These are phyloP conservation scores for Nephila pilipes DNA, from an alignment of 1,140 invertebrate genomes.

Conservation along the genomic window DNA sequence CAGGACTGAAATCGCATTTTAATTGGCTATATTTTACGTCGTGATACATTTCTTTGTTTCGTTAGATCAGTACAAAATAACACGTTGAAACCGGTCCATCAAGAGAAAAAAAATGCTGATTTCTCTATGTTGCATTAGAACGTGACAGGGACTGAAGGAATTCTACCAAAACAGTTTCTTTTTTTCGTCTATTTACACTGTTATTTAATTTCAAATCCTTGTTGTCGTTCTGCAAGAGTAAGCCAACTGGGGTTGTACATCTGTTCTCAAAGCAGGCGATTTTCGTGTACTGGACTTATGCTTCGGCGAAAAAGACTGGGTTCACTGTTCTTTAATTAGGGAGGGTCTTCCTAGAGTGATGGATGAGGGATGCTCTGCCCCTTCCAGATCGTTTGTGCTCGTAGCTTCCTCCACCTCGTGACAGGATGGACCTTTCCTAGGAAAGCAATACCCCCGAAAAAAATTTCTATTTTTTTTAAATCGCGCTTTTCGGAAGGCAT, in stretches of 20 bases:
- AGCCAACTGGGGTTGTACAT: not conserved
- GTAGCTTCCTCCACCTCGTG: not conserved
- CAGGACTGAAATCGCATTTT: too few relatives aligned
- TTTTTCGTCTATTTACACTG: not conserved
- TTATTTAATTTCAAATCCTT: not conserved
- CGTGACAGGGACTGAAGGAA: too few relatives aligned
- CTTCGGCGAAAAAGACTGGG: not conserved
- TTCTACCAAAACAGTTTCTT: not conserved
- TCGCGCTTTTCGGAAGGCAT: not conserved
- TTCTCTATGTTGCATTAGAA: too few relatives aligned
- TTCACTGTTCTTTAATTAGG: slow-evolving; percentile 65
- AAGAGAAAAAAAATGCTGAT: too few relatives aligned
- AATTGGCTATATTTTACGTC: too few relatives aligned
- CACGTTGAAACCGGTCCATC: too few relatives aligned
- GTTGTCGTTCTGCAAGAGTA: not conserved
- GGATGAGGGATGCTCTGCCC: slow-evolving; percentile 41
- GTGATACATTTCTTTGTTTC: too few relatives aligned
- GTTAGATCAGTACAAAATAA: too few relatives aligned
- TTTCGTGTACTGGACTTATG: not conserved
- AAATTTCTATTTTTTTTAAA: not conserved
- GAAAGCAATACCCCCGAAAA: not conserved
- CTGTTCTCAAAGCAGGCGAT: not conserved
- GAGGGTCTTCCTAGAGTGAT: slow-evolving; percentile 47
- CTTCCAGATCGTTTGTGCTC: slow-evolving; percentile 10
- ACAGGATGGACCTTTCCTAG: slow-evolving; percentile 13